Evolutionary conservation across 2,113 vertebrate species (phyloP), one percentile per base, ranked within the genome.

Genomic region (Ramphastos sulfuratus): DNA sequence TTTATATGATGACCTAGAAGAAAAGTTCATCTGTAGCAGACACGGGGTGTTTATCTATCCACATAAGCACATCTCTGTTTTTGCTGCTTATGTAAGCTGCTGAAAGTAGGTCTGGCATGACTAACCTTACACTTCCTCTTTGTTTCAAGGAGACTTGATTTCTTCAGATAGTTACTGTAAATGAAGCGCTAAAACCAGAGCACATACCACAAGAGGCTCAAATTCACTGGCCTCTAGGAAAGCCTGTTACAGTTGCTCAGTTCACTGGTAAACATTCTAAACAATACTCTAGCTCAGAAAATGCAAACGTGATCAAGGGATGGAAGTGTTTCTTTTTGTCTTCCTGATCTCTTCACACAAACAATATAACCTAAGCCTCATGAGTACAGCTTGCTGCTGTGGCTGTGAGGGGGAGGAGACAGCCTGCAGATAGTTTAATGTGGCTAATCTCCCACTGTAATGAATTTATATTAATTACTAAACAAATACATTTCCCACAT

Each of bases 61-160:
- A 63, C 87, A 90, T 15, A 64, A 93, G 60, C 4, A 23, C 61
- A 48, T 35, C 17, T 48, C 39, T 33, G 20, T 31, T 69, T 81
- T 69, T 85, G 9, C 63, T 30, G n/a, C 50, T 65, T 65, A 15
- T 15, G 23, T 83, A 85, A 96, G 31, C 42, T 82, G 55, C 76
- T 76, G 64, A 71, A 90, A 37, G 28, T 70, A 83, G 82, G 55
- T 83, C 78, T 17, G 28, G 12, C 19, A 4, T 48, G 61, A 66
- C 77, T 82, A 58, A 61, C n/a, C 2, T 64, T 73, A 59, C 3
- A 92, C 95, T 97, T 97, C 97, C 97, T 87, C 90, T 77, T n/a
- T 19, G 23, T 28, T 35, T 61, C 42, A 8, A 7, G 28, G 60
- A 95, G 74, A 17, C 14, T 67, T 23, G 23, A 42, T 75, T 95